Evolutionary conservation across 1,140 invertebrate genomes (phyloP), one percentile per base, ranked within the genome.

Genomic region (Calycopis cecrops): DNA sequence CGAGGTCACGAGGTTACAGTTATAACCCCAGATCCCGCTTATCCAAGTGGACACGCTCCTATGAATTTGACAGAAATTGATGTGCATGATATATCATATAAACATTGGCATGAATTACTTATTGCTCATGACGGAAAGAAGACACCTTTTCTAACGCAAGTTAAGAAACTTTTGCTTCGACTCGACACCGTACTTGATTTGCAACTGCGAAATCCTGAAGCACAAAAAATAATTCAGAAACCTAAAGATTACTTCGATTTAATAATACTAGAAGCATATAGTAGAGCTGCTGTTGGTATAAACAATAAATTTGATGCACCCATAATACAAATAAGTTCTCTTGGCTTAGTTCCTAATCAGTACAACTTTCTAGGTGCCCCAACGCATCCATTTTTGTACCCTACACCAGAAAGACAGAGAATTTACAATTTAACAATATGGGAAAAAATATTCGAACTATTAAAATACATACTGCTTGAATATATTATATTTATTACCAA

Each of bases 371-470:
- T 85, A 6, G 90, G 89, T 12, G 86, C 85, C 53, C 73, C 81
- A 9, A 60, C 71, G 1, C 87, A 89, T 52, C 78, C 85, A 0
- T 35, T 89, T 14, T 63, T 88, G 10, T 82, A 88, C 59, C 88
- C 89, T 0, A 69, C 79, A 9, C 16, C 72, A 1, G 55, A 80
- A 10, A 57, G 71, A 3, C 75, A 57, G 44, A 67, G 53, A 55
- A 12, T 67, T 1, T 63, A 63, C 40, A 68, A 73, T 48, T 44
- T 76, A 0, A 62, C 52, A 9, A 63, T 75, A 35, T 67, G 57
- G 56, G 69, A 85, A 63, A 72, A 77, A 62, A 9, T 84, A 1
- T 9, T 37, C 0, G 65, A 67, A 44, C 35, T 71, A 8, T 38
- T 49, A 1, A 37, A 34, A 38, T n/a, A 48, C 35, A 35, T 14